These are phyloP conservation scores for Notothenia coriiceps DNA, from an alignment of 2,113 vertebrate species.

Conservation along the genomic window DNA sequence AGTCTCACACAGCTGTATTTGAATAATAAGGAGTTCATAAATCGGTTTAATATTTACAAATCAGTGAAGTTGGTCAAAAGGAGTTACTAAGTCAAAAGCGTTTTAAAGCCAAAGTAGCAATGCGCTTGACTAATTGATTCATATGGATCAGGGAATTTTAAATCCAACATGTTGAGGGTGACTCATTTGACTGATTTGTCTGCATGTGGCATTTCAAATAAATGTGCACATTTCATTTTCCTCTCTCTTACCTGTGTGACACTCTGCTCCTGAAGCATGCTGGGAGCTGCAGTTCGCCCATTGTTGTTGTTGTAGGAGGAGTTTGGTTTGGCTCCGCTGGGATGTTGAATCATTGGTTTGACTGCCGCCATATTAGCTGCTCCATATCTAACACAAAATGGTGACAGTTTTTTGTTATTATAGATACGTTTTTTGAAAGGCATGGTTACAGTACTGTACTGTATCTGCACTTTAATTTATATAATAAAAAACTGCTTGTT, in stretches of 20 bases:
- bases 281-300: slow-evolving; percentile 76
- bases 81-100: neutral
- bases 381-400: slow-evolving; percentile 84
- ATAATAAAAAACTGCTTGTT: too few species aligned
- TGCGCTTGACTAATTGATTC: too few species aligned
- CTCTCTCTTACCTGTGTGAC: slow-evolving; percentile 68
- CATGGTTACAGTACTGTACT: too few species aligned
- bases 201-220: neutral
- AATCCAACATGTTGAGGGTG: too few species aligned
- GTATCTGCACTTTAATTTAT: too few species aligned
- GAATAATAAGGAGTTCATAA: too few species aligned
- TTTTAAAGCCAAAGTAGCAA: neutral
- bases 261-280: slow-evolving; percentile 69
- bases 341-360: slow-evolving; percentile 93
- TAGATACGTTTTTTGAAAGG: too few species aligned
- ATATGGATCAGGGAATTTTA: neutral
- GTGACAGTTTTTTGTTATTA: neutral
- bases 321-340: slow-evolving; percentile 86
- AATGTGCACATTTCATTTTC: neutral
- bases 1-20: too few species aligned
- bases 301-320: slow-evolving; percentile 92
- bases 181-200: neutral
- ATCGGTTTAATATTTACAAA: too few species aligned
- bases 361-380: slow-evolving; percentile 92
- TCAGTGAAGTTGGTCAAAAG: too few species aligned